phyloP scores from a whole-genome alignment of 2,888 invertebrate genomes.

The Synergus japonicus region DNA sequence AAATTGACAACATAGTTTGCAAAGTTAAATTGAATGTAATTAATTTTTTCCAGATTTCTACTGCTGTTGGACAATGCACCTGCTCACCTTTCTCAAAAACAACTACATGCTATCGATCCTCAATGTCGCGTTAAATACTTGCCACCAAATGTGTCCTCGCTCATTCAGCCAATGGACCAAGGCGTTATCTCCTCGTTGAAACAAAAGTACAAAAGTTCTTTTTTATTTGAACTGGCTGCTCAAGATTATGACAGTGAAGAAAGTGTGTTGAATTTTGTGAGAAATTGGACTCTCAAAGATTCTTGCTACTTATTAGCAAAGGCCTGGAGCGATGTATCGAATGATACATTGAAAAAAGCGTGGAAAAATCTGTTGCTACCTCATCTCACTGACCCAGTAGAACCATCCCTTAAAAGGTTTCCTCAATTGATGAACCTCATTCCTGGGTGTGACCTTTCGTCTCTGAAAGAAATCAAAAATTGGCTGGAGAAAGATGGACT shows the following conservation, averaged over 20 bases:
- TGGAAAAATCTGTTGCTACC: neutral
- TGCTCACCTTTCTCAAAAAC: neutral
- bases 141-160: no score
- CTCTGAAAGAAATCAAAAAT: neutral
- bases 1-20: no score
- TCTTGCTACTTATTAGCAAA: neutral
- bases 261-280: neutral
- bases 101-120: no score
- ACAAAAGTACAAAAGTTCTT: neutral
- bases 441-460: neutral
- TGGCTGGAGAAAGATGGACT: neutral
- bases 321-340: neutral
- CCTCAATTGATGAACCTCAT: neutral
- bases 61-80: neutral
- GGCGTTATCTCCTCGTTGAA: neutral
- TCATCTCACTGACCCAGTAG: neutral
- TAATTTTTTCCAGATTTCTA: no score
- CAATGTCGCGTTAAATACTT: no score
- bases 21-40: no score
- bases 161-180: neutral
- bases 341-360: neutral
- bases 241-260: neutral
- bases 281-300: neutral
- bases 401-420: neutral
- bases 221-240: neutral